Base-by-base conservation (phyloP, 2,113 vertebrate genomes). In the Coptodon rendalli region DNA sequence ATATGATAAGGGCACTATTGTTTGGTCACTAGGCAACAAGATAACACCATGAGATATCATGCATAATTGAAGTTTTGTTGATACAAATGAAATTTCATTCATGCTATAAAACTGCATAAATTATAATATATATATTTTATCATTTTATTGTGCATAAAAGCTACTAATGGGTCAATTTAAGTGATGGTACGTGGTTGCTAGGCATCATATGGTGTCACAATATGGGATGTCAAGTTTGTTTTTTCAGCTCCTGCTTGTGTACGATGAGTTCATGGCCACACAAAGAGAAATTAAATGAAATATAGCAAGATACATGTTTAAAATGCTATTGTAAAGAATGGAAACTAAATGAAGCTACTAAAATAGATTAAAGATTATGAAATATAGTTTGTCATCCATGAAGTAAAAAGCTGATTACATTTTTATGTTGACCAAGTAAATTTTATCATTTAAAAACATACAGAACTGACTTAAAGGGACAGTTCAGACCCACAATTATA, bases 221-320 rank as follows among this genome's bases (percentile, higher is more conserved):
- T 45, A 45, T 27, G 68, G 40, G 68, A 73, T 73, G 40, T 45
- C 10, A 68, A 68, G 34, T 68, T 68, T 68, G n/a, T 22, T 40
- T 68, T 22, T 40, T 68, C 19, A 40, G 22, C 66, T 43, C 12
- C 12, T 43, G 36, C 36, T 43, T 24, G 36, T 43, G 66, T 43
- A 43, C 7, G 1, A 73, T 43, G 38, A 73, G 63, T 68, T 68
- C 34, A 38, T 68, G 34, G 34, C 31, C 17, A 66, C 61, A 71
- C 66, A 71, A 13, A 14, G 1, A 43, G 17, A 66, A n/a, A 71
- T 43, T 43, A 24, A 71, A 22, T 71, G 13, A 16, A 43, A 9
- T 16, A 16, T 43, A 43, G 36, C 24, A 43, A 43, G 36, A 71
- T 24, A 9, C 38, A 17, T 73, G 2, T 27, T 73, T 73, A 45